These are phyloP conservation scores for Macroramphosus scolopax DNA, from an alignment of 2,797 vertebrate genomes.

Conservation along the genomic window DNA sequence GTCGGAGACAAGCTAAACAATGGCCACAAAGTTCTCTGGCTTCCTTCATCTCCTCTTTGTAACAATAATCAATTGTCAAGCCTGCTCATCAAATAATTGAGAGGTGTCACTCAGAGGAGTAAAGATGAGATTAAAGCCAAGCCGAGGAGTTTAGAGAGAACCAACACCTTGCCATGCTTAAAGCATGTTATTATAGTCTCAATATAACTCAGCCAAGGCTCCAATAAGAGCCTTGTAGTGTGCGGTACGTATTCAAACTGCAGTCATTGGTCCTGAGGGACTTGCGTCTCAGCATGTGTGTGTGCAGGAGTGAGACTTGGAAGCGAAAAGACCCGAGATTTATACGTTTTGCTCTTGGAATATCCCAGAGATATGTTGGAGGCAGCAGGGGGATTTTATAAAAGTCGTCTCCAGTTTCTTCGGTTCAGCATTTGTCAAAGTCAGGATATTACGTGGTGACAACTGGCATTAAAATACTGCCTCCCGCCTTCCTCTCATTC, in stretches of 20 bases:
- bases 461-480: constrained; percentile 73
- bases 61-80: too few relatives aligned
- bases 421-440: constrained; percentile 77
- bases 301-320: constrained; percentile 62
- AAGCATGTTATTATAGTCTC: constrained; percentile 52
- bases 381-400: constrained; percentile 64
- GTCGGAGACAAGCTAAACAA: constrained; percentile 56
- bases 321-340: constrained; percentile 77
- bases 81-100: constrained; percentile 17
- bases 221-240: constrained; percentile 26
- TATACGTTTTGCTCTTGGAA: constrained; percentile 77
- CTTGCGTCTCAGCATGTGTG: constrained; percentile 33
- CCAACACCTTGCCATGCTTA: constrained; percentile 39
- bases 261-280: constrained; percentile 57
- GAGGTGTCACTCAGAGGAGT: constrained; percentile 25
- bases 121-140: constrained; percentile 29
- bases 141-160: constrained; percentile 19
- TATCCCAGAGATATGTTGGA: constrained; percentile 72
- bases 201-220: constrained; percentile 33
- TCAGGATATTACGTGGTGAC: constrained; percentile 77
- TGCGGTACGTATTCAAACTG: constrained; percentile 52
- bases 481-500: constrained; percentile 46
- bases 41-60: too few relatives aligned
- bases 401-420: constrained; percentile 73
- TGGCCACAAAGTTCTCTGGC: constrained; percentile 31